A percentile compares a stretch with the other conserved stretches of the same genome.
phyloP scores from a whole-genome alignment of 2,113 vertebrate species.

The Bothrops jararaca region DNA sequence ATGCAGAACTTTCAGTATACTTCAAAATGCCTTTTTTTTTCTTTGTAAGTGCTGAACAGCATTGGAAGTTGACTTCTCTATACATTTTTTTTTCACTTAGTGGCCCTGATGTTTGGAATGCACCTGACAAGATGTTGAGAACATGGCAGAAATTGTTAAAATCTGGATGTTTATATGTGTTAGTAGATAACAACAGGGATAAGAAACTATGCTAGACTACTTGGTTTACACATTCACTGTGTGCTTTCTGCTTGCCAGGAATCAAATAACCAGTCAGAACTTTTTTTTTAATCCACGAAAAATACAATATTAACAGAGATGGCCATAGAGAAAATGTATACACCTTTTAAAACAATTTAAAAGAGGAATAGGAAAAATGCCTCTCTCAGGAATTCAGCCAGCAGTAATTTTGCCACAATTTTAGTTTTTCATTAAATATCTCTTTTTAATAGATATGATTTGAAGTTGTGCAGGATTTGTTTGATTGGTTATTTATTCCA shows the following conservation, averaged over 20 bases:
- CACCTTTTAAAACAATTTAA: not conserved
- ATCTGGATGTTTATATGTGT: not conserved
- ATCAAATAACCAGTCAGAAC: not conserved
- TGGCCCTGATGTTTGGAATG: not conserved
- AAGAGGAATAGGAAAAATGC: not conserved
- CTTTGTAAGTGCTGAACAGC: not conserved
- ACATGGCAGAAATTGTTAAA: not conserved
- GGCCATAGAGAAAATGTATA: not conserved
- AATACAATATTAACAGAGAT: not conserved
- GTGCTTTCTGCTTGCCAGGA: not conserved
- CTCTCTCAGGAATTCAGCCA: not conserved
- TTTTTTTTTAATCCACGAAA: not conserved
- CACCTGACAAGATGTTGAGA: not conserved
- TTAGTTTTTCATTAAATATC: too few species aligned
- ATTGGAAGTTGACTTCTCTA: not conserved
- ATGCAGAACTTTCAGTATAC: conserved; percentile 22
- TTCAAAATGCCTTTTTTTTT: not conserved
- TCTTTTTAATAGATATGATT: not conserved
- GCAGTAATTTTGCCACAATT: not conserved
- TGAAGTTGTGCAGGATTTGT: not conserved
- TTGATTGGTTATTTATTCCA: not conserved
- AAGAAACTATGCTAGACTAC: not conserved
- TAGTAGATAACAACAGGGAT: not conserved
- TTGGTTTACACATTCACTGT: not conserved
- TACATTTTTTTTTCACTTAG: not conserved